A percentile compares a stretch with the other conserved stretches of the same genome.
phyloP scores from a whole-genome alignment of 2,888 invertebrate genomes.

The Anticlea derivata region DNA sequence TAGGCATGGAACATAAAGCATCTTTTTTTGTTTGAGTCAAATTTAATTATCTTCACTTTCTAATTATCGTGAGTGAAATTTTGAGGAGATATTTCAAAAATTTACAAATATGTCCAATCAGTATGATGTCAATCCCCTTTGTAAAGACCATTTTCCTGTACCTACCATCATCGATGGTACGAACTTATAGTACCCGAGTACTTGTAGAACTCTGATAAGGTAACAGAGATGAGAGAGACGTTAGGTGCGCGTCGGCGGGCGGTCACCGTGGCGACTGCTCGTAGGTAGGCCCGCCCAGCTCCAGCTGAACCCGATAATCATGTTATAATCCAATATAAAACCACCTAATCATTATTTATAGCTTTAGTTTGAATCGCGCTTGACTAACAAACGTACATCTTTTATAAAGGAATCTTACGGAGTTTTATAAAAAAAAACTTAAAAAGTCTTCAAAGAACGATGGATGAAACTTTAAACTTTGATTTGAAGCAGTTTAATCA shows the following conservation, averaged over 20 bases:
- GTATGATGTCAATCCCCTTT: no score
- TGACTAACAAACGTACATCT: slow-evolving; percentile 16
- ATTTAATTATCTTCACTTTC: no score
- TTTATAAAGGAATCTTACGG: not conserved
- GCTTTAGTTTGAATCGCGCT: slow-evolving; percentile 24
- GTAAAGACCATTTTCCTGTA: no score
- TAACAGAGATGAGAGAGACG: slow-evolving; percentile 34
- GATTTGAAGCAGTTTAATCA: slow-evolving; percentile 39
- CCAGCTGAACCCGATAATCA: slow-evolving; percentile 39
- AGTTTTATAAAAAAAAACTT: not conserved
- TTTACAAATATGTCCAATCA: no score
- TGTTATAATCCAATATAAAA: slow-evolving; percentile 42
- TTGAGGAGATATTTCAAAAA: no score
- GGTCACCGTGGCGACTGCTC: slow-evolving; percentile 65
- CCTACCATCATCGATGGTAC: no score
- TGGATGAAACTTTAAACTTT: slow-evolving; percentile 28
- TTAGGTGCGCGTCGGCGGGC: slow-evolving; percentile 56
- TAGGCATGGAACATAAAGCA: no score
- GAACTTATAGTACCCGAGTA: no score
- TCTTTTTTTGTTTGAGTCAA: no score
- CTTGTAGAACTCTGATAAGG: not conserved
- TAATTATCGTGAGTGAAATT: no score
- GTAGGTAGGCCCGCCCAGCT: slow-evolving; percentile 57
- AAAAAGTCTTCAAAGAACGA: not conserved
- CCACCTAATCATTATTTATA: slow-evolving; percentile 18